These are phyloP conservation scores for Apeltes quadracus DNA, from an alignment of 2,113 vertebrate species.

Conservation along the genomic window DNA sequence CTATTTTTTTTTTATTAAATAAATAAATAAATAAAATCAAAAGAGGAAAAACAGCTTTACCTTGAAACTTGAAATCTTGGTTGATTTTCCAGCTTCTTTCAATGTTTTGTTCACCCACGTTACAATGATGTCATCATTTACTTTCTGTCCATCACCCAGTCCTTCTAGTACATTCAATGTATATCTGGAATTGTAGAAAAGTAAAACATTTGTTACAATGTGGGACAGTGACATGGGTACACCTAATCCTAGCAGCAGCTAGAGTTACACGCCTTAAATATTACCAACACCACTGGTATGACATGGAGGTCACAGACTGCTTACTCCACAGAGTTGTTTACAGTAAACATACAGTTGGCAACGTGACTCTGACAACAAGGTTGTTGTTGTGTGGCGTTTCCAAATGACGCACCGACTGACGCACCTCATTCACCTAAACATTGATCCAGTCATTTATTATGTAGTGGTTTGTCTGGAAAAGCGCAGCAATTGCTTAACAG, in stretches of 20 bases:
- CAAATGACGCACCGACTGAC: slow-evolving; percentile 20
- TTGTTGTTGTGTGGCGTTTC: slow-evolving; percentile 4
- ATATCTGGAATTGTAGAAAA: slow-evolving; percentile 82
- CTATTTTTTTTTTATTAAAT: background rate
- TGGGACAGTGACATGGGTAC: too few species aligned
- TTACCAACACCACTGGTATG: slow-evolving; percentile 29
- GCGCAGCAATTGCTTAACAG: background rate
- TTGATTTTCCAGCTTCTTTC: slow-evolving; percentile 83
- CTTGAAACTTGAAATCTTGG: slow-evolving; percentile 91
- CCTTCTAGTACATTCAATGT: slow-evolving; percentile 93
- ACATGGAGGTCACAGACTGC: slow-evolving; percentile 12
- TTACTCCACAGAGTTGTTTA: slow-evolving; percentile 2
- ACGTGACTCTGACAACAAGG: background rate
- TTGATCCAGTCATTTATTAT: background rate
- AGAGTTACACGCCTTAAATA: slow-evolving; percentile 15
- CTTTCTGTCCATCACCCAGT: slow-evolving; percentile 93
- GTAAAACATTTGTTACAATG: background rate
- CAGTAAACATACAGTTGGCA: slow-evolving; percentile 26
- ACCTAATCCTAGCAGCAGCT: background rate
- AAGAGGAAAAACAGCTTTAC: slow-evolving; percentile 61
- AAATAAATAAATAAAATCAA: too few species aligned
- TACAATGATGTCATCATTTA: slow-evolving; percentile 91
- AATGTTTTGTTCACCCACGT: slow-evolving; percentile 91
- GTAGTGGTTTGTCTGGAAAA: background rate
- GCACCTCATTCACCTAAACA: background rate